These are phyloP conservation scores for Orycteropus afer DNA, from an alignment of 2,113 vertebrate species.

Conservation along the genomic window DNA sequence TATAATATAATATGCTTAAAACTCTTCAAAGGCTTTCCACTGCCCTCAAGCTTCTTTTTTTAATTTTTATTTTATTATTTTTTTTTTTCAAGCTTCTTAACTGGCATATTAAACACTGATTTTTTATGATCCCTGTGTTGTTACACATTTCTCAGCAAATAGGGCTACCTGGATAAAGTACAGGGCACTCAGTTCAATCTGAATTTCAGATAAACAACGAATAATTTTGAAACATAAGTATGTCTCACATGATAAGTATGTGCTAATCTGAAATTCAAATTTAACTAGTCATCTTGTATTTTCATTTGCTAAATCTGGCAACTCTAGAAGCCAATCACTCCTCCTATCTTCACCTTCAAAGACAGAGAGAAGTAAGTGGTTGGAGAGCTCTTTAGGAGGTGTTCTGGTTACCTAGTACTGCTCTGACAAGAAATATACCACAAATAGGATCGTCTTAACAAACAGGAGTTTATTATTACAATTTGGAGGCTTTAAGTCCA, in stretches of 20 bases:
- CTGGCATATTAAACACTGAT: not conserved
- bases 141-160: not conserved
- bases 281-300: not conserved
- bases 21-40: slow-evolving; percentile 7
- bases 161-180: not conserved
- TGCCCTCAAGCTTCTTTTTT: not conserved
- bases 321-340: not conserved
- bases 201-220: slow-evolving; percentile 43
- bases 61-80: too few species aligned
- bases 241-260: too few species aligned
- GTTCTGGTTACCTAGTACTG: too few species aligned
- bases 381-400: not conserved
- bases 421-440: too few species aligned
- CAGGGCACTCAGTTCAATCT: not conserved
- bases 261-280: slow-evolving; percentile 31
- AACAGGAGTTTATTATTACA: too few species aligned
- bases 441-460: too few species aligned
- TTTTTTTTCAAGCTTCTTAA: not conserved
- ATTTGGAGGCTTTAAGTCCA: too few species aligned
- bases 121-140: slow-evolving; percentile 23
- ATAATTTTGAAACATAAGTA: too few species aligned
- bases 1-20: not conserved
- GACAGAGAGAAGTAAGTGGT: not conserved
- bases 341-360: not conserved
- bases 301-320: slow-evolving; percentile 4